Conservation (phyloP, 1,140 invertebrate genomes). For the Sarcophaga peregrina region DNA sequence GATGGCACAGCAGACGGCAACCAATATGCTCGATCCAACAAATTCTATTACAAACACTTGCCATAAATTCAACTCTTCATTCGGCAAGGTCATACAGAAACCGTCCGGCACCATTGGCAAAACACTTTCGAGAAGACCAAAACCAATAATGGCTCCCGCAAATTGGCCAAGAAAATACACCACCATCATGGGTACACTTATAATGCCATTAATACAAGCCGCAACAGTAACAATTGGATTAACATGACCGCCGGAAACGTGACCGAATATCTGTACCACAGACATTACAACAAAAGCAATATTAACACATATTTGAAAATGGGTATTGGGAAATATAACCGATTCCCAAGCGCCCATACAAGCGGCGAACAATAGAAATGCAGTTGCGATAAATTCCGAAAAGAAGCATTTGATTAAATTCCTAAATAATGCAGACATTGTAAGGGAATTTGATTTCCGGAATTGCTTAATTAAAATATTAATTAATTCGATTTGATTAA, state of each 20-base stretch:
- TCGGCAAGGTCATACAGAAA: constrained; percentile 73
- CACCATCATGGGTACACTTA: constrained; percentile 73
- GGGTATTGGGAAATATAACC: constrained; percentile 48
- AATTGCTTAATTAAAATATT: too few species aligned
- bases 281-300: constrained; percentile 61
- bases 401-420: too few species aligned
- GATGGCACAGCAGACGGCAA: constrained; percentile 73
- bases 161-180: constrained; percentile 79
- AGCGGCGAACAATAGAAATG: constrained; percentile 79
- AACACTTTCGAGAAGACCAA: constrained; percentile 71
- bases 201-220: constrained; percentile 68
- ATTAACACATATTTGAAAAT: constrained; percentile 58
- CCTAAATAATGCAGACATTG: too few species aligned
- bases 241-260: constrained; percentile 88
- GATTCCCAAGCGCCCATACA: constrained; percentile 74
- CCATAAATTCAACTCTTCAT: constrained; percentile 61
- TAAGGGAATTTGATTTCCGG: too few species aligned
- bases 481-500: too few species aligned
- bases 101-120: constrained; percentile 52
- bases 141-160: constrained; percentile 76
- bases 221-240: constrained; percentile 88
- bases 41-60: constrained; percentile 73
- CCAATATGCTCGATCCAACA: constrained; percentile 70
- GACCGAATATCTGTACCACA: constrained; percentile 78
- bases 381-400: constrained; percentile 79